Conservation (phyloP, 2,888 invertebrate genomes). For the Netelia fuscicornis region DNA sequence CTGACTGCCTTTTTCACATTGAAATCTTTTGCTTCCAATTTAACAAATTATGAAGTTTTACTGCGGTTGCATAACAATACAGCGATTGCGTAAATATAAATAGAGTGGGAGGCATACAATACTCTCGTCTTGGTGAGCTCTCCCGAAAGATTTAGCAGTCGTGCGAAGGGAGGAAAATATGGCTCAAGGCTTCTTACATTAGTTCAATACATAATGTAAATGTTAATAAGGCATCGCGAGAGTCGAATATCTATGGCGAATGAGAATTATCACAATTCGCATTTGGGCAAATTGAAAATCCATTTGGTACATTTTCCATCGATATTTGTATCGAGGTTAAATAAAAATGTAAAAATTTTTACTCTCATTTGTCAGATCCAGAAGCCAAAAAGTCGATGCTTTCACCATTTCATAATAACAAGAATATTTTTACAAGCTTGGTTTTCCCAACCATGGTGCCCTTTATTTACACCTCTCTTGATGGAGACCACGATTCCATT, state of each 20-base stretch:
- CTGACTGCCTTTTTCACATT: constrained; percentile 24
- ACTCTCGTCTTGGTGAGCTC: constrained; percentile 60
- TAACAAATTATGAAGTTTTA: constrained; percentile 63
- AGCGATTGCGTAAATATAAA: constrained; percentile 70
- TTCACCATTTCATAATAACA: constrained; percentile 69
- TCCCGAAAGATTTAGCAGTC: constrained; percentile 72
- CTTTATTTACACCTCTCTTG: too few species aligned
- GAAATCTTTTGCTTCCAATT: constrained; percentile 29
- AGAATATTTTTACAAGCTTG: constrained; percentile 65
- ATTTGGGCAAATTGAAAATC: too few species aligned
- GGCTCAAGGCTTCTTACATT: constrained; percentile 69
- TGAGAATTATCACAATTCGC: constrained; percentile 54
- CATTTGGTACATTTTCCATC: constrained; percentile 60
- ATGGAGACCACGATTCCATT: too few species aligned
- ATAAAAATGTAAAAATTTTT: constrained; percentile 69
- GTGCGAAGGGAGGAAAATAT: constrained; percentile 69
- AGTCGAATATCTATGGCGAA: constrained; percentile 66
- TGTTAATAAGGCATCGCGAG: constrained; percentile 69
- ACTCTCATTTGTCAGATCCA: constrained; percentile 68
- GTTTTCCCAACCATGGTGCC: constrained; percentile 68
- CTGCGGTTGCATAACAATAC: constrained; percentile 70
- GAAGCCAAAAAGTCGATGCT: constrained; percentile 65
- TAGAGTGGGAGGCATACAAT: constrained; percentile 67
- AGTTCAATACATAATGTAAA: constrained; percentile 65
- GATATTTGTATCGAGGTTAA: constrained; percentile 70